Evolutionary conservation across 2,113 vertebrate species (phyloP).

Genomic region (Otolemur garnettii): DNA sequence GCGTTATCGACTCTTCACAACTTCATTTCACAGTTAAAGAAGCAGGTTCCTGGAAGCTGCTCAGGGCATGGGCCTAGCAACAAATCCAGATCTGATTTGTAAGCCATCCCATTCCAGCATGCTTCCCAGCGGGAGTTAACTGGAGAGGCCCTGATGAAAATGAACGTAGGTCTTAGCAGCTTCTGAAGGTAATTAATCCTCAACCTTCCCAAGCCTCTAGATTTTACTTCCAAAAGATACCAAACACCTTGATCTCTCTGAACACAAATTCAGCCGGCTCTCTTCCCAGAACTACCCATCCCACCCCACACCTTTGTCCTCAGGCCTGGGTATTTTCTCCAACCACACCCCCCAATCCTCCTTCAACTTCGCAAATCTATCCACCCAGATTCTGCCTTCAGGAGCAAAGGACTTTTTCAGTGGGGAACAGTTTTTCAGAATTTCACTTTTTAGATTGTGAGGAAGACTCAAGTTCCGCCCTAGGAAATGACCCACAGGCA

Average conservation of each 20-base stretch:
- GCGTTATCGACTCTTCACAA: not conserved
- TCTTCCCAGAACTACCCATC: not conserved
- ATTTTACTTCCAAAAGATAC: not conserved
- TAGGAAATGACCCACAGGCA: slow-evolving; percentile 27
- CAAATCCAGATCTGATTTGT: not conserved
- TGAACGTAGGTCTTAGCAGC: not conserved
- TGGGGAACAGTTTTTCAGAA: not conserved
- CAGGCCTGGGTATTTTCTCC: not conserved
- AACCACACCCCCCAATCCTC: not conserved
- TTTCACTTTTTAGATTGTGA: not conserved
- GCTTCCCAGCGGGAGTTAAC: not conserved
- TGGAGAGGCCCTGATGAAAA: not conserved
- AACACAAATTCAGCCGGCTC: not conserved
- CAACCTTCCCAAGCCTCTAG: not conserved
- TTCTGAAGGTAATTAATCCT: not conserved
- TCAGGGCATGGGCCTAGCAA: too few species aligned
- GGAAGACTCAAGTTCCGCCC: not conserved
- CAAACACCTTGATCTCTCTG: not conserved
- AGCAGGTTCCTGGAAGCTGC: not conserved
- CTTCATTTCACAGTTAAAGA: not conserved
- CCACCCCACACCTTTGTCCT: not conserved
- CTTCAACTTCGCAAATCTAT: not conserved
- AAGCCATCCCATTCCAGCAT: not conserved
- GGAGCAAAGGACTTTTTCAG: not conserved
- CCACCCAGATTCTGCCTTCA: not conserved